Evolutionary conservation across 2,888 invertebrate genomes (phyloP).

Genomic region (Frankliniella fusca): DNA sequence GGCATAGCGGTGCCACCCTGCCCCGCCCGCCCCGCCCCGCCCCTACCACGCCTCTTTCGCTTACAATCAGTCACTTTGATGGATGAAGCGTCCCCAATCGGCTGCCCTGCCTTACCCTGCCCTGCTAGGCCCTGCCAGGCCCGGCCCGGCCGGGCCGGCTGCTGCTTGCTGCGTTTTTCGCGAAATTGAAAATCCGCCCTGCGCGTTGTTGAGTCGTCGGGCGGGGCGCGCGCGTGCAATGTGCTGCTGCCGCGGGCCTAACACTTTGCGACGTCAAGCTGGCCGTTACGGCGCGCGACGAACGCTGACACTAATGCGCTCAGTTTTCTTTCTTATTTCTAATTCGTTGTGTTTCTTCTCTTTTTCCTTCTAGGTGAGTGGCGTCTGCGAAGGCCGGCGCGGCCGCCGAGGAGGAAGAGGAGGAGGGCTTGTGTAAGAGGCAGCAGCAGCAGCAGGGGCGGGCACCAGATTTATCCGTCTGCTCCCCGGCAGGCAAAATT

Average conservation of each 20-base stretch:
- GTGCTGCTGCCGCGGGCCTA: too few relatives aligned
- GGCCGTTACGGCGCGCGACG: too few relatives aligned
- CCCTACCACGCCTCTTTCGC: background rate
- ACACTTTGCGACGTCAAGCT: too few relatives aligned
- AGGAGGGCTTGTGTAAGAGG: background rate
- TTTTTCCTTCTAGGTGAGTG: background rate
- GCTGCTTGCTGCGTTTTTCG: background rate
- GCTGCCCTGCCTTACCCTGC: background rate
- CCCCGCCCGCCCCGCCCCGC: background rate
- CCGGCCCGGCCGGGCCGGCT: background rate
- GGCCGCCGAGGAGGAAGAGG: background rate
- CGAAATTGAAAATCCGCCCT: background rate
- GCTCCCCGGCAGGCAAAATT: background rate
- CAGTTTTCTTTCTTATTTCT: too few relatives aligned
- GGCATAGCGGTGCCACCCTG: background rate
- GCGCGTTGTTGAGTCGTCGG: background rate
- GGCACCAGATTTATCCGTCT: slow-evolving; percentile 5
- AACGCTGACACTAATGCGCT: too few relatives aligned
- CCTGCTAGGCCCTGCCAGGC: background rate
- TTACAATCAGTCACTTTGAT: background rate
- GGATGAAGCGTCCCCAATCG: background rate
- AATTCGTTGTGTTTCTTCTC: too few relatives aligned
- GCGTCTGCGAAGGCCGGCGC: background rate
- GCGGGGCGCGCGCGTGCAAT: too few relatives aligned
- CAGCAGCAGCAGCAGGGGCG: background rate